These are phyloP conservation scores for Pedicia rivosa DNA, from an alignment of 2,888 invertebrate species.

Conservation along the genomic window DNA sequence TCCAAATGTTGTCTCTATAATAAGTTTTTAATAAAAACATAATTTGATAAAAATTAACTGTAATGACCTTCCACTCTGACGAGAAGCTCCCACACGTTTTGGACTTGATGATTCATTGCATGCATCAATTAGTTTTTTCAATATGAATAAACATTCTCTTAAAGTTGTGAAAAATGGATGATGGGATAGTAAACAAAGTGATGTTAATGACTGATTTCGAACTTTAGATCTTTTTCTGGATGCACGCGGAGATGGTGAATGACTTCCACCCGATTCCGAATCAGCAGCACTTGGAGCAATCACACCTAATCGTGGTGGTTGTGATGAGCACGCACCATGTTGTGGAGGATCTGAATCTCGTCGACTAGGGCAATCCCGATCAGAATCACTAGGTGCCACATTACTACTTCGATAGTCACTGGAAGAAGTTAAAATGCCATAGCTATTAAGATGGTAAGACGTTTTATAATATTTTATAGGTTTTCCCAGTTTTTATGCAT, in stretches of 20 bases:
- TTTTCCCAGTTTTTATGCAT: no score
- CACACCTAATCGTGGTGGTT: constrained; percentile 44
- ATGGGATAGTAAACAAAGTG: constrained; percentile 93
- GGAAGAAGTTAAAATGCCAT: constrained; percentile 34
- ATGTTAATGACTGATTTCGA: constrained; percentile 88
- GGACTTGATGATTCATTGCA: constrained; percentile 91
- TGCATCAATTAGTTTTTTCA: constrained; percentile 92
- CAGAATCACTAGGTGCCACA: constrained; percentile 79
- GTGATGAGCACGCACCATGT: constrained; percentile 10
- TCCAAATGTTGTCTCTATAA: constrained; percentile 88
- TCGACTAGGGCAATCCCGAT: constrained; percentile 65
- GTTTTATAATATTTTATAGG: no score
- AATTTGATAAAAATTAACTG: neutral
- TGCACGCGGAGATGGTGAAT: constrained; percentile 72
- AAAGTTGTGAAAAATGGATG: constrained; percentile 99
- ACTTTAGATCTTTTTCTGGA: constrained; percentile 65
- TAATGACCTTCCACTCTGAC: constrained; percentile 62
- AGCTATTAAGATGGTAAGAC: constrained; percentile 23
- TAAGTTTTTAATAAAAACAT: constrained; percentile 3
- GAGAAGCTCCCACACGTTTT: constrained; percentile 74
- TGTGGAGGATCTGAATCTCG: constrained; percentile 44
- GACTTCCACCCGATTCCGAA: constrained; percentile 77
- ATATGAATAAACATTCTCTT: constrained; percentile 89
- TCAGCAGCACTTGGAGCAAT: constrained; percentile 51
- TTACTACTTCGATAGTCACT: constrained; percentile 92